Base-by-base conservation (phyloP, 2,888 invertebrate species). In the Spisula solida region DNA sequence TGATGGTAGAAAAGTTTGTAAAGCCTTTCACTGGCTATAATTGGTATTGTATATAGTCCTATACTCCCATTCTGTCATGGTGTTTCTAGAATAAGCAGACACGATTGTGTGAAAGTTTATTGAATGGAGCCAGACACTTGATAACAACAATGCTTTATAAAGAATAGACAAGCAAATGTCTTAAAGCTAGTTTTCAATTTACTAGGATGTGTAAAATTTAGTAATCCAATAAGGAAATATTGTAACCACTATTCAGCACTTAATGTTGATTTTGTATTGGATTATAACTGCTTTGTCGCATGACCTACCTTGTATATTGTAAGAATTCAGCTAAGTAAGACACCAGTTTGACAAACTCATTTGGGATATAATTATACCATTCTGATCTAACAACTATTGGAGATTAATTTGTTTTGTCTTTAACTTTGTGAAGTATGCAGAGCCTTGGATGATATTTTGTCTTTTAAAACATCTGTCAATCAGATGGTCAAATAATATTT, bases 261-360 rank as follows among this genome's bases (percentile, higher is more conserved):
- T 10, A 66, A 66, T 66, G 60, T 66, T 66, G 60, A 66, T 66
- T 66, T 66, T 66, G 60, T 66, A 66, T 66, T 66, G 60, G 60
- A 66, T 66, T 66, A 66, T 66, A 66, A 66, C 20, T 10, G 60
- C 60, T 66, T 66, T 66, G n/a, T 20, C 60, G 60, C 60, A 25
- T 66, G 60, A 66, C 60, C 60, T 66, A 41, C 41, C 41, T 41
- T 41, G 2, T 41, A 25, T 66, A 66, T 25, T 66, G 60, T 66
- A 25, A 66, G 60, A 66, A 25, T 66, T 66, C n/a, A 25, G 60
- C 60, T 25, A 25, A 66, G 10, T 66, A 25, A 41, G 60, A 20
- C 60, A 66, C 10, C 25, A 25, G 20, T 55, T 55, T 14, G 60
- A 60, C 20, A 25, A 60, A 60, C 20, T 60, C 60, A 25, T 60